Evolutionary conservation across 2,888 invertebrate genomes (phyloP).

Genomic region (Acanthosoma haemorrhoidale): DNA sequence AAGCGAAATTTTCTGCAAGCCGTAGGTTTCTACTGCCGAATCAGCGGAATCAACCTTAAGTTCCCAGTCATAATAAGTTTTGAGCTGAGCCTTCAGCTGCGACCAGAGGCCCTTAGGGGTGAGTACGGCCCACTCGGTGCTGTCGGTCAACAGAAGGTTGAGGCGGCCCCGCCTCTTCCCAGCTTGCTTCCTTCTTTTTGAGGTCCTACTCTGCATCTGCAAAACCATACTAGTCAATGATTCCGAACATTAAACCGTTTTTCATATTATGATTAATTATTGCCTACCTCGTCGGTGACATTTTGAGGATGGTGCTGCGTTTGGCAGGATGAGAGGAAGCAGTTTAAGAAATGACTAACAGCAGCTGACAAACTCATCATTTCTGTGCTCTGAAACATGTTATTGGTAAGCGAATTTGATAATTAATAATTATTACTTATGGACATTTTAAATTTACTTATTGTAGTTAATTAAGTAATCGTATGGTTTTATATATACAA

Average conservation of each 20-base stretch:
- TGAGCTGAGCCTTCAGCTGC: slow-evolving; percentile 75
- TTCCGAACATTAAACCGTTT: neutral
- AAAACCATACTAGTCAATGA: no score
- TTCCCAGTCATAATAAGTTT: slow-evolving; percentile 86
- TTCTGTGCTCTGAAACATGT: slow-evolving; percentile 63
- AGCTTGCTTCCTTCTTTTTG: slow-evolving; percentile 52
- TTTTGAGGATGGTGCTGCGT: slow-evolving; percentile 60
- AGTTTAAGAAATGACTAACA: slow-evolving; percentile 94
- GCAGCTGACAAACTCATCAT: slow-evolving; percentile 85
- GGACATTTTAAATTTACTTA: no score
- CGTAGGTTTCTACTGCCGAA: slow-evolving; percentile 65
- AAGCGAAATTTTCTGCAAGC: slow-evolving; percentile 82
- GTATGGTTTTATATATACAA: no score
- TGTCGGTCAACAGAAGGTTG: slow-evolving; percentile 51
- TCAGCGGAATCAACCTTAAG: slow-evolving; percentile 76
- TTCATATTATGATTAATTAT: neutral
- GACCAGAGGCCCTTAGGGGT: slow-evolving; percentile 84
- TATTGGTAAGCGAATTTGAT: no score
- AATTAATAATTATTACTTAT: no score
- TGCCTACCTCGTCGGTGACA: slow-evolving; percentile 59
- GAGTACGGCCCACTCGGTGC: slow-evolving; percentile 80
- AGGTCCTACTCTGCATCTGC: slow-evolving; percentile 55
- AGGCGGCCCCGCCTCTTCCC: slow-evolving; percentile 54
- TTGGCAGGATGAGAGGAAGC: slow-evolving; percentile 75
- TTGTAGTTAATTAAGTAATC: no score